phyloP scores from a whole-genome alignment of 2,797 vertebrate species.

The Oreonectes daqikongensis region DNA sequence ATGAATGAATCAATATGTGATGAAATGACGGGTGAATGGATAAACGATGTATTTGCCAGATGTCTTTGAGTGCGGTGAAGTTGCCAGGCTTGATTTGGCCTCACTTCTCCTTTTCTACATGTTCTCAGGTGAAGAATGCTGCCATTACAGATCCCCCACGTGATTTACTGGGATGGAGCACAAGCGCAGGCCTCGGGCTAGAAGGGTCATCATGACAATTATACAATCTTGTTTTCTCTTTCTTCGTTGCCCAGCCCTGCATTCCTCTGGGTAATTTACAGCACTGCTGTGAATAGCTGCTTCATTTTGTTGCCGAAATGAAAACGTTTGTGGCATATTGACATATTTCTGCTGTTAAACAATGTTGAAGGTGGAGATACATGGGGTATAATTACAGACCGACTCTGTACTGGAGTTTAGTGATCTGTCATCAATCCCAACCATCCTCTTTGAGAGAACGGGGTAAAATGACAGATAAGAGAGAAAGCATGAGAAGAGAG shows the following conservation, averaged over 20 bases:
- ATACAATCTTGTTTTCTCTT: conserved; percentile 37
- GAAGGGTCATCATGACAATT: conserved; percentile 73
- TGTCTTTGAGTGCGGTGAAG: background rate
- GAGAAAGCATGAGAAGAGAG: conserved; percentile 17
- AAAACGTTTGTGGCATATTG: conserved; percentile 83
- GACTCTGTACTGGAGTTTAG: conserved; percentile 75
- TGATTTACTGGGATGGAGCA: conserved; percentile 78
- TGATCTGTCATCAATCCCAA: conserved; percentile 72
- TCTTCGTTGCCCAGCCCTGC: conserved; percentile 64
- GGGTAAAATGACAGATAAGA: conserved; percentile 66
- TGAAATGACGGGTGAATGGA: background rate
- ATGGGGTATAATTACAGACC: conserved; percentile 83
- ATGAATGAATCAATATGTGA: background rate
- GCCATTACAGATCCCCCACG: conserved; percentile 77
- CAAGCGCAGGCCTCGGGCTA: conserved; percentile 71
- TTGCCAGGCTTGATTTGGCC: conserved; percentile 12
- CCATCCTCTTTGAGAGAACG: conserved; percentile 67
- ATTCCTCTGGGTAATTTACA: conserved; percentile 87
- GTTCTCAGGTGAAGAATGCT: conserved; percentile 65
- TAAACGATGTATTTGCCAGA: background rate
- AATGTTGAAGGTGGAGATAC: conserved; percentile 86
- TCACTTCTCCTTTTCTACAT: conserved; percentile 52
- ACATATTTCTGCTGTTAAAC: conserved; percentile 87
- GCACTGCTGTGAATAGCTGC: conserved; percentile 77
- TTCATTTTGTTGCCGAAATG: conserved; percentile 82